Conservation (phyloP, 2,113 vertebrate species). For the Sigmodon hispidus region DNA sequence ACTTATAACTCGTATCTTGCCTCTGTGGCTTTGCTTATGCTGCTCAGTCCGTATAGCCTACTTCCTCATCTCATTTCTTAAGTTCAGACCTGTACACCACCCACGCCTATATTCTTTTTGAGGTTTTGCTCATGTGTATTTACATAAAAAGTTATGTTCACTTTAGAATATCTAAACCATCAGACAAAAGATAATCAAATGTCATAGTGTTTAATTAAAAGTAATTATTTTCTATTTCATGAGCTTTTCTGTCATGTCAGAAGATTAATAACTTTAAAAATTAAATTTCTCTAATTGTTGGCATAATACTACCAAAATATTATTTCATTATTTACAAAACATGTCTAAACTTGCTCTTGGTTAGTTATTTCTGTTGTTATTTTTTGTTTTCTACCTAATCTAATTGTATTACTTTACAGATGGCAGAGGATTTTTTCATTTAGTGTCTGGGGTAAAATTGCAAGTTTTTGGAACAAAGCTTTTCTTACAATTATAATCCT, state of each 20-base stretch:
- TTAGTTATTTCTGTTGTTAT: not conserved
- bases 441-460: slow-evolving; percentile 92
- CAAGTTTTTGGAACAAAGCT: slow-evolving; percentile 93
- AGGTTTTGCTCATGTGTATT: slow-evolving; percentile 25
- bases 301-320: slow-evolving; percentile 30
- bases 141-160: slow-evolving; percentile 10
- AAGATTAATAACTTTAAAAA: slow-evolving; percentile 21
- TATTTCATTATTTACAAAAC: slow-evolving; percentile 44
- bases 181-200: slow-evolving; percentile 33
- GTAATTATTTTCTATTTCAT: slow-evolving; percentile 42
- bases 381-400: not conserved
- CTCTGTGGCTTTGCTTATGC: not conserved
- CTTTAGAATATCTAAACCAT: slow-evolving; percentile 32
- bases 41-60: not conserved
- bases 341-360: slow-evolving; percentile 8
- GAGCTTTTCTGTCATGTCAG: not conserved
- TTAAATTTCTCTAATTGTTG: slow-evolving; percentile 18
- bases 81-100: slow-evolving; percentile 19
- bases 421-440: slow-evolving; percentile 93
- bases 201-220: slow-evolving; percentile 46
- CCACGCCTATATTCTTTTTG: not conserved
- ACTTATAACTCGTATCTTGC: slow-evolving; percentile 28
- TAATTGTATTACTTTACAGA: slow-evolving; percentile 85
- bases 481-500: slow-evolving; percentile 96
- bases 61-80: slow-evolving; percentile 6